These are phyloP conservation scores for Neoarius graeffei DNA, from an alignment of 2,113 vertebrate genomes.

Conservation along the genomic window DNA sequence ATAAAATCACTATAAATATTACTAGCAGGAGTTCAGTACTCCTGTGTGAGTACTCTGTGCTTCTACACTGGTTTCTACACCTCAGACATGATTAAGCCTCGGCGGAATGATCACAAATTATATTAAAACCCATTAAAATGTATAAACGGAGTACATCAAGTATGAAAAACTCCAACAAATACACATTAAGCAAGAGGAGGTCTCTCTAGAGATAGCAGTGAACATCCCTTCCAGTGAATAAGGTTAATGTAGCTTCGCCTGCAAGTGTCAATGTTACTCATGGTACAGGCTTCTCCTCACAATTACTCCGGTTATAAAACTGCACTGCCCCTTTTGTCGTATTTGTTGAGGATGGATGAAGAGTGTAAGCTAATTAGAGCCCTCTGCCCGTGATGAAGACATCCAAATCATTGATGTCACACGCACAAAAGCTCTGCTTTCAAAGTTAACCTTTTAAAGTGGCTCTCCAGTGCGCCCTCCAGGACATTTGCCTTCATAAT, in stretches of 20 bases:
- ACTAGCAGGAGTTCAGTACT: background rate
- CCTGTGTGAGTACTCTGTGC: background rate
- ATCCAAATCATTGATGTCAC: constrained; percentile 39
- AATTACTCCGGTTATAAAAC: background rate
- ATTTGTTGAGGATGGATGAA: constrained; percentile 2
- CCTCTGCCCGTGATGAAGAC: constrained; percentile 4
- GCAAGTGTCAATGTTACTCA: background rate
- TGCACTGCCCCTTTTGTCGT: background rate
- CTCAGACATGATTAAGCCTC: background rate
- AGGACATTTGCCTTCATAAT: constrained; percentile 23
- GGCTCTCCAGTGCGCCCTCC: background rate
- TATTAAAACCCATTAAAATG: background rate
- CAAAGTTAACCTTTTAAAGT: constrained; percentile 29
- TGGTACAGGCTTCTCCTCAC: background rate
- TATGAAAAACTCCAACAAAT: background rate
- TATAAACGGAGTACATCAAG: background rate
- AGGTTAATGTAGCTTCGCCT: background rate
- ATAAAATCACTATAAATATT: background rate
- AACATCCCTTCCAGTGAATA: background rate
- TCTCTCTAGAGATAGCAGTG: background rate
- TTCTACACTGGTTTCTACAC: background rate
- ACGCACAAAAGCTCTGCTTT: constrained; percentile 57
- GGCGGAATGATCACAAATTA: too few relatives aligned
- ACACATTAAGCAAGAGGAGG: background rate
- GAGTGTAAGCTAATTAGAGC: constrained; percentile 15